These are phyloP conservation scores for Drosophila lutescens DNA, from an alignment of 2,888 invertebrate genomes.

Conservation along the genomic window DNA sequence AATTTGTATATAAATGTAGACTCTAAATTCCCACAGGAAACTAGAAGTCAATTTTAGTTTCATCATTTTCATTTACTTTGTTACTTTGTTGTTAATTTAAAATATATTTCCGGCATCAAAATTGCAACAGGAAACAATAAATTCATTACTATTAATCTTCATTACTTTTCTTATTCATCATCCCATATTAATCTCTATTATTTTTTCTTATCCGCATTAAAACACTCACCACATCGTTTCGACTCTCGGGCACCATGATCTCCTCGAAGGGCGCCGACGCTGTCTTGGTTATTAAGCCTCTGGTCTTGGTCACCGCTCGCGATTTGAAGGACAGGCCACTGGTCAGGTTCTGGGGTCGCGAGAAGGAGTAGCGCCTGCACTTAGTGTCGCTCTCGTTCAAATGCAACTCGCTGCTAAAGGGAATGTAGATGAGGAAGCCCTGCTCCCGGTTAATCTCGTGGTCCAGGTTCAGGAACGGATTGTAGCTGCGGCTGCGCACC, in stretches of 20 bases:
- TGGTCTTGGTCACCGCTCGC: conserved; percentile 82
- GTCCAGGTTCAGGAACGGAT: conserved; percentile 87
- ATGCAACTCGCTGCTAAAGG: conserved; percentile 85
- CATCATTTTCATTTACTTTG: too few species aligned
- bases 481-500: conserved; percentile 85
- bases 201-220: background rate
- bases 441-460: conserved; percentile 89
- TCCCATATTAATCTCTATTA: background rate
- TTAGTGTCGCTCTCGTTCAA: conserved; percentile 73
- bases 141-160: too few species aligned
- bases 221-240: conserved; percentile 79
- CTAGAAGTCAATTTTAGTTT: too few species aligned
- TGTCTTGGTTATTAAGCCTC: conserved; percentile 82
- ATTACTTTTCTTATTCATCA: too few species aligned
- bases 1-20: too few species aligned
- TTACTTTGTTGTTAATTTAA: too few species aligned
- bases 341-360: conserved; percentile 82
- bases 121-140: too few species aligned
- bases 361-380: conserved; percentile 81
- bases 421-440: conserved; percentile 88
- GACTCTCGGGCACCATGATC: conserved; percentile 81
- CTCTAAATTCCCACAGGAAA: too few species aligned
- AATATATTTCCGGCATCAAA: too few species aligned
- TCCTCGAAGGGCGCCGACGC: conserved; percentile 80
- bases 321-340: conserved; percentile 84